Evolutionary conservation across 2,888 invertebrate species (phyloP).

Genomic region (Metalampra italica): DNA sequence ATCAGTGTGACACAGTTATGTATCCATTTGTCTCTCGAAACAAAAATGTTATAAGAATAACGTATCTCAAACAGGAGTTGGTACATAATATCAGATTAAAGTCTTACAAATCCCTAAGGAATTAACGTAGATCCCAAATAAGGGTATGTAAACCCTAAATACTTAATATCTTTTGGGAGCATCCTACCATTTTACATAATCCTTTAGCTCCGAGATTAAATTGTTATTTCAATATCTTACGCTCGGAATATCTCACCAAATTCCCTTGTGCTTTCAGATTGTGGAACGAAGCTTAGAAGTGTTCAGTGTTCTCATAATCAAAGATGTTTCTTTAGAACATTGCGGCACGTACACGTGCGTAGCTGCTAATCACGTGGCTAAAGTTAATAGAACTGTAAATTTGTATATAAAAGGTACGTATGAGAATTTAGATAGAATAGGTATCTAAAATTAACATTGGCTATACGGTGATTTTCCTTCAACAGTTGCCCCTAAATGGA

Average conservation of each 20-base stretch:
- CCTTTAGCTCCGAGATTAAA: constrained; percentile 7
- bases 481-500: constrained; percentile 88
- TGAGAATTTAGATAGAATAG: not conserved
- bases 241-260: not conserved
- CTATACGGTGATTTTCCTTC: not conserved
- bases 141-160: constrained; percentile 1
- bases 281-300: constrained; percentile 83
- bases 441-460: not conserved
- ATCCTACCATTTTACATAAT: constrained; percentile 9
- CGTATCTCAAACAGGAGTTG: not conserved
- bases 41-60: too few species aligned
- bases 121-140: constrained; percentile 4
- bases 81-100: not conserved
- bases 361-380: constrained; percentile 85
- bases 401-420: constrained; percentile 83
- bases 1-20: too few species aligned
- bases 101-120: not conserved
- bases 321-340: constrained; percentile 84
- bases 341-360: constrained; percentile 86
- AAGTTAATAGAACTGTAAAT: constrained; percentile 83
- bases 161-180: constrained; percentile 8
- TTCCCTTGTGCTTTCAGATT: constrained; percentile 56
- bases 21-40: too few species aligned
- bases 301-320: constrained; percentile 84
- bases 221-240: constrained; percentile 11